Evolutionary conservation across 2,113 vertebrate genomes (phyloP).

Genomic region (Asarcornis scutulata): DNA sequence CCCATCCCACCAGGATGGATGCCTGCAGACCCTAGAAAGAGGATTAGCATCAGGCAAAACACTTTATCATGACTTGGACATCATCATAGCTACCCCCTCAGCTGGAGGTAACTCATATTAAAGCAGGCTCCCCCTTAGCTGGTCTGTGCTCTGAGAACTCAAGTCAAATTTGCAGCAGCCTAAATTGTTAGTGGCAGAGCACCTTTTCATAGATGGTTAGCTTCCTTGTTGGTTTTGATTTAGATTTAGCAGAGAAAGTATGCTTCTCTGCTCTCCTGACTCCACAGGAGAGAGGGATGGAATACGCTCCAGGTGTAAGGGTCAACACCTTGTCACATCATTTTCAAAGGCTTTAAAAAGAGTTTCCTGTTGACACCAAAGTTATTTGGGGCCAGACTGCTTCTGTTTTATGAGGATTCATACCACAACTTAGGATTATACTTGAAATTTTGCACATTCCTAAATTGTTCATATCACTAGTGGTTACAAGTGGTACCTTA

Average conservation of each 20-base stretch:
- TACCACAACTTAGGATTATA: neutral
- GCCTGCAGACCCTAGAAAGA: neutral
- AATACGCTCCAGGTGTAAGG: neutral
- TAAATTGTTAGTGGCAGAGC: neutral
- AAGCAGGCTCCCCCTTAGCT: neutral
- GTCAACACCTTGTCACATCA: neutral
- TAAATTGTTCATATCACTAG: neutral
- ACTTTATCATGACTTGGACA: neutral
- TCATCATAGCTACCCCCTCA: neutral
- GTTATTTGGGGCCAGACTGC: neutral
- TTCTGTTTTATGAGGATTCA: neutral
- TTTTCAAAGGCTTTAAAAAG: neutral
- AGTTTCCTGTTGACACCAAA: neutral
- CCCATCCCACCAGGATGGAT: neutral
- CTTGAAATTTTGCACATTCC: neutral
- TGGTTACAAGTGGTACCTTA: neutral
- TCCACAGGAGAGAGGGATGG: neutral
- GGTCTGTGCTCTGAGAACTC: neutral
- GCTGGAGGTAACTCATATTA: neutral
- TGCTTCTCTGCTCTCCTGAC: neutral
- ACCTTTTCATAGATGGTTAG: neutral
- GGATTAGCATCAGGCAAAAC: neutral
- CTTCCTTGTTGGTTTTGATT: neutral
- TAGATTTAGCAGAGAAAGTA: neutral
- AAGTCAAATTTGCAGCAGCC: neutral